phyloP scores from a whole-genome alignment of 53 echinoderm and acorn worm species.

The Stichopus horrens region DNA sequence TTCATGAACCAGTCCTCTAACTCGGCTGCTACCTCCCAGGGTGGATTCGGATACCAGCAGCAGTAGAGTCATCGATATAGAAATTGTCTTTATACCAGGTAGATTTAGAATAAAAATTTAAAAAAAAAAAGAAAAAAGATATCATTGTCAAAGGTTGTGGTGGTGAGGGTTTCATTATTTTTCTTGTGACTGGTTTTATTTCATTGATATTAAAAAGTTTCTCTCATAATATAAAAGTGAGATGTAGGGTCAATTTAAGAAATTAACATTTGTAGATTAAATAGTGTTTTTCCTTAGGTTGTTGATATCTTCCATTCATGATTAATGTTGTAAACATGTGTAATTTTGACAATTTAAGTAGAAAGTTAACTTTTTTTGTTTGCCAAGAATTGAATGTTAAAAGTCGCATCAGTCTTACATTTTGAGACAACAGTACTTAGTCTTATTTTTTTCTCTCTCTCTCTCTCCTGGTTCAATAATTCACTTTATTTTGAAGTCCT shows the following conservation, averaged over 20 bases:
- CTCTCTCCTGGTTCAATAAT: not conserved
- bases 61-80: not conserved
- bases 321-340: not conserved
- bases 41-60: conserved; percentile 36
- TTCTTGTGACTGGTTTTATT: no score
- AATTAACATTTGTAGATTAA: not conserved
- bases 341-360: conserved; percentile 21
- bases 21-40: conserved; percentile 30
- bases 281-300: not conserved
- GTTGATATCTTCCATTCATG: not conserved
- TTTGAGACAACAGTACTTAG: conserved; percentile 34
- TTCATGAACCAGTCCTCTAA: conserved; percentile 13
- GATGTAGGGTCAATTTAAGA: not conserved
- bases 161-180: no score
- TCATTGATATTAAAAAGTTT: no score
- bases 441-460: conserved; percentile 9
- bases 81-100: not conserved
- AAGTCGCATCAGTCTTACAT: not conserved
- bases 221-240: not conserved
- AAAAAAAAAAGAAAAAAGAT: no score
- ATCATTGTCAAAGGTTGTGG: no score
- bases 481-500: not conserved
- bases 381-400: conserved; percentile 17
- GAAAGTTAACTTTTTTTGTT: not conserved
- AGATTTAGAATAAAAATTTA: not conserved